phyloP scores from a whole-genome alignment of 2,888 invertebrate genomes.

The Andrena marginata region DNA sequence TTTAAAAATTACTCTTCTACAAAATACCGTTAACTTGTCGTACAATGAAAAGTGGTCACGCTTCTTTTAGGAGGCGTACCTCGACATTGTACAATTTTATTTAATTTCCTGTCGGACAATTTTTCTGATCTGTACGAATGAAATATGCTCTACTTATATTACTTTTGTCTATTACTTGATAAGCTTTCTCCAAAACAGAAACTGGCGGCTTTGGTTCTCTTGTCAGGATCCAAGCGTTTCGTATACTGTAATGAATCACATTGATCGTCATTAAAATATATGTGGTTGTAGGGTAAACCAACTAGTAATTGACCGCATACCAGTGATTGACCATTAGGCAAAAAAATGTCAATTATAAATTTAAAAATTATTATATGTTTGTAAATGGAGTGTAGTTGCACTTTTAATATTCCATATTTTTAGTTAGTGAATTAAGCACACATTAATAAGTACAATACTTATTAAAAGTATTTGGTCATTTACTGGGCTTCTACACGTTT shows the following conservation, averaged over 20 bases:
- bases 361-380: too few relatives aligned
- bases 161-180: conserved; percentile 87
- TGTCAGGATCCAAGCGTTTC: conserved; percentile 87
- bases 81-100: background rate
- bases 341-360: too few relatives aligned
- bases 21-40: background rate
- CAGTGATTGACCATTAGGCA: too few relatives aligned
- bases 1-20: conserved; percentile 6
- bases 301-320: too few relatives aligned
- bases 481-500: too few relatives aligned
- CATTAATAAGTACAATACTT: too few relatives aligned
- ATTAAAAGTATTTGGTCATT: too few relatives aligned
- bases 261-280: background rate
- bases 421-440: too few relatives aligned
- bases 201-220: conserved; percentile 87
- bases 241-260: conserved; percentile 43
- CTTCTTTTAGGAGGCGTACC: background rate
- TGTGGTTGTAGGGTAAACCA: background rate
- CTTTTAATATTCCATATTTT: too few relatives aligned
- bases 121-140: conserved; percentile 88
- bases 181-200: conserved; percentile 87
- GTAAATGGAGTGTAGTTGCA: too few relatives aligned
- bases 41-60: conserved; percentile 3
- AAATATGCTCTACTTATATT: conserved; percentile 87
- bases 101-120: conserved; percentile 84